These are phyloP conservation scores for Drosophila mimetica DNA, from an alignment of 2,888 invertebrate genomes.

Conservation along the genomic window DNA sequence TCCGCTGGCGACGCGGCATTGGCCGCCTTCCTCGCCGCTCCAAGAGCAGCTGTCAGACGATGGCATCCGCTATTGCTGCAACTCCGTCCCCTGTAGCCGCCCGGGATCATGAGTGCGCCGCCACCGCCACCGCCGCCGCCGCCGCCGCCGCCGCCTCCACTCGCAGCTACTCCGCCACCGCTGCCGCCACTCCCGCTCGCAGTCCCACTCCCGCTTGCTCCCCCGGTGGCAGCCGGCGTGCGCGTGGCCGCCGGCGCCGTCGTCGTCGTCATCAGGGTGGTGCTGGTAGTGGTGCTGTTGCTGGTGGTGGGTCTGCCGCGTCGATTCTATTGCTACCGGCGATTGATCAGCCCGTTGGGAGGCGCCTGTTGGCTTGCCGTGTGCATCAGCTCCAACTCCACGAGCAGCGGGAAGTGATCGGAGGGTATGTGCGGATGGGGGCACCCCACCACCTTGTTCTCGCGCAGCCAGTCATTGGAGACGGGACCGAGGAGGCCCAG, in stretches of 20 bases:
- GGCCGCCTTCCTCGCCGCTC: constrained; percentile 50
- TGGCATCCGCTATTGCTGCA: constrained; percentile 47
- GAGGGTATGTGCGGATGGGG: constrained; percentile 99
- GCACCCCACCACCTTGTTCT: constrained; percentile 98
- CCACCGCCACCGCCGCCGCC: constrained; percentile 31
- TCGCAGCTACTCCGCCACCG: constrained; percentile 30
- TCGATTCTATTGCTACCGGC: constrained; percentile 90
- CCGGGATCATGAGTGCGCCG: constrained; percentile 34
- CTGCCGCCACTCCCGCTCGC: constrained; percentile 14
- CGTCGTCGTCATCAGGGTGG: constrained; percentile 51
- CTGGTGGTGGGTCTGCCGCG: constrained; percentile 64
- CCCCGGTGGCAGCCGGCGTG: constrained; percentile 21
- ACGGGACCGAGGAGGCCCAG: constrained; percentile 97
- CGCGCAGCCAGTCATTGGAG: constrained; percentile 95
- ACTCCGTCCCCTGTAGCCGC: constrained; percentile 46
- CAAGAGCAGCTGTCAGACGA: constrained; percentile 51
- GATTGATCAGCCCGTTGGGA: constrained; percentile 92
- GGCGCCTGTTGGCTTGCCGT: constrained; percentile 88
- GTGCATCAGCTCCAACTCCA: constrained; percentile 95
- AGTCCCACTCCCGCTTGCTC: constrained; percentile 21
- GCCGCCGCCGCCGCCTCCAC: constrained; percentile 16
- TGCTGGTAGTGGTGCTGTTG: constrained; percentile 42
- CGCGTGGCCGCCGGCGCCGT: constrained; percentile 37
- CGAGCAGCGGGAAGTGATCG: constrained; percentile 96
- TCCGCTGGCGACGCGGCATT: constrained; percentile 28